These are phyloP conservation scores for Saguinus oedipus DNA, from an alignment of 2,797 vertebrate genomes.

Conservation along the genomic window DNA sequence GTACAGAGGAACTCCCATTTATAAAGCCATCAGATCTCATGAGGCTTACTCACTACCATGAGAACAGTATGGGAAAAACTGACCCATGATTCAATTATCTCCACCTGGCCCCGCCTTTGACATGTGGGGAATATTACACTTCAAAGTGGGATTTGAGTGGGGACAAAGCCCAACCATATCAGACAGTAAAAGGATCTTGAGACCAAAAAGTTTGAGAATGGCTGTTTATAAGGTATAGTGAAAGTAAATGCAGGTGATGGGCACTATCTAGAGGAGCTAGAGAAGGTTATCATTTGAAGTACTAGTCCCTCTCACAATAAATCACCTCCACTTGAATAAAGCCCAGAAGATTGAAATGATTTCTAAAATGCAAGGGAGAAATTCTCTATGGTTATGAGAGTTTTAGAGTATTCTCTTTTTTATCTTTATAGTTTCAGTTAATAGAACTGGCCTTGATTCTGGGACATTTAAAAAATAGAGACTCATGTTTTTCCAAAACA, in stretches of 20 bases:
- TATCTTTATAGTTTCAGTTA: background rate
- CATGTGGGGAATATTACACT: background rate
- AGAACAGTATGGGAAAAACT: background rate
- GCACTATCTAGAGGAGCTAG: background rate
- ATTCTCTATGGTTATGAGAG: background rate
- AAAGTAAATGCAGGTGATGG: background rate
- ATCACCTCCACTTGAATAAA: background rate
- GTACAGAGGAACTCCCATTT: background rate
- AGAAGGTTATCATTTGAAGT: background rate
- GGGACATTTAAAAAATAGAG: background rate
- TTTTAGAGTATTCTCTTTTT: background rate
- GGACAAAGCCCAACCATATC: background rate
- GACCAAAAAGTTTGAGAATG: background rate
- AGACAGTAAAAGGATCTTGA: background rate
- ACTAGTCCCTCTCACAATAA: background rate
- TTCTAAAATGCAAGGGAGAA: background rate
- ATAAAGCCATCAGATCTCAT: background rate
- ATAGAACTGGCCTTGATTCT: background rate
- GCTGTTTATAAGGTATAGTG: rapidly evolving
- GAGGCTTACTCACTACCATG: background rate
- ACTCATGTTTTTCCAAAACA: background rate
- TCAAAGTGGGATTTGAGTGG: background rate
- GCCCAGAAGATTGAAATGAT: background rate
- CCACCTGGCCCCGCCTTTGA: background rate
- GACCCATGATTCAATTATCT: background rate